Percentiles rank a stretch among this genome's conserved stretches.
phyloP scores from a whole-genome alignment of 2,888 invertebrate species.

The Venustoraphidia nigricollis region DNA sequence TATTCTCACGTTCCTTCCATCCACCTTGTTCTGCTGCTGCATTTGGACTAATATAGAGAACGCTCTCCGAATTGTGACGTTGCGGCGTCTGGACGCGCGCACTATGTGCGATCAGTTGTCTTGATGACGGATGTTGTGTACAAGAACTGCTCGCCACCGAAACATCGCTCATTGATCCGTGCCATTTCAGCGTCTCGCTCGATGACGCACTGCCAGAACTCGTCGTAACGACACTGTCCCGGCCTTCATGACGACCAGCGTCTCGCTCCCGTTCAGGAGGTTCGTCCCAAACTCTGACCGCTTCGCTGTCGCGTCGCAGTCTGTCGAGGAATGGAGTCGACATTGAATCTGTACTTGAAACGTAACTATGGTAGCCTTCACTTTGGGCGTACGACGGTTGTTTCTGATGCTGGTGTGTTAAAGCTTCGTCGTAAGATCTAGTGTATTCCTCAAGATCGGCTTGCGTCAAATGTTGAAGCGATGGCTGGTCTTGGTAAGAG shows the following conservation, averaged over 20 bases:
- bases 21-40: conserved; percentile 16
- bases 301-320: conserved; percentile 45
- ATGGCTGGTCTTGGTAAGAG: conserved; percentile 26
- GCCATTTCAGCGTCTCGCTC: conserved; percentile 67
- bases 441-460: conserved; percentile 57
- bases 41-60: conserved; percentile 44
- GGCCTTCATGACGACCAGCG: conserved; percentile 25
- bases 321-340: conserved; percentile 63
- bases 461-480: conserved; percentile 32
- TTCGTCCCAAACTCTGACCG: conserved; percentile 31
- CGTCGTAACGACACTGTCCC: conserved; percentile 47
- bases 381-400: conserved; percentile 65
- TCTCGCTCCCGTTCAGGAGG: conserved; percentile 17
- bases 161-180: conserved; percentile 59
- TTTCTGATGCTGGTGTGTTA: conserved; percentile 45
- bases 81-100: conserved; percentile 63
- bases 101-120: conserved; percentile 59
- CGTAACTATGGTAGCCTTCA: conserved; percentile 68
- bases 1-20: conserved; percentile 25
- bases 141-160: conserved; percentile 42
- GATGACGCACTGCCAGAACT: conserved; percentile 47
- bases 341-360: conserved; percentile 56
- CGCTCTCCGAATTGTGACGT: conserved; percentile 62
- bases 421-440: conserved; percentile 38
- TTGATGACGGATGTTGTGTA: conserved; percentile 31